A percentile compares a stretch with the other conserved stretches of the same genome.
These are phyloP conservation scores for Nowickia ferox DNA, from an alignment of 2,888 invertebrate species.

Conservation along the genomic window DNA sequence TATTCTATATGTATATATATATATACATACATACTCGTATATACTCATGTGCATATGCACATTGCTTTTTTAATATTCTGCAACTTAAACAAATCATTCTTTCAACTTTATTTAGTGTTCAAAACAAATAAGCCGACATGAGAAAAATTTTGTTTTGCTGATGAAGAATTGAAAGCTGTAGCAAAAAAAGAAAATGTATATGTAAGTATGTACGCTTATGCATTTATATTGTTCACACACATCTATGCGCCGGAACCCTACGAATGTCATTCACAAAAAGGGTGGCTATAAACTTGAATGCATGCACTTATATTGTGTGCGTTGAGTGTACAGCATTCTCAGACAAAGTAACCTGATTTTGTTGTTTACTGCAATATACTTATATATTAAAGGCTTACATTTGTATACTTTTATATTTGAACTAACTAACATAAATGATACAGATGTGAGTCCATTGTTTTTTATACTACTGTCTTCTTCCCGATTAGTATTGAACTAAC, in stretches of 20 bases:
- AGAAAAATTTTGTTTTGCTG: constrained; percentile 14
- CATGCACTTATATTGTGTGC: neutral
- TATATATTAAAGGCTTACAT: too few relatives aligned
- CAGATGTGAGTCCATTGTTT: too few relatives aligned
- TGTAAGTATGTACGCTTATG: neutral
- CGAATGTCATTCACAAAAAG: constrained; percentile 54
- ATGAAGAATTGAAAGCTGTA: constrained; percentile 12
- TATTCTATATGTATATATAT: too few relatives aligned
- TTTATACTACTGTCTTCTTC: too few relatives aligned
- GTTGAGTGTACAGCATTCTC: constrained; percentile 1
- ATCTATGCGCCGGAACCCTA: constrained; percentile 41
- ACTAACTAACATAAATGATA: too few relatives aligned
- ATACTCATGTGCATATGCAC: too few relatives aligned
- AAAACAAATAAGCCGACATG: neutral
- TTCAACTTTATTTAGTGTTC: neutral
- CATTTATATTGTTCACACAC: neutral
- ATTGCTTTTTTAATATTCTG: too few relatives aligned
- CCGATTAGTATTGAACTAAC: too few relatives aligned
- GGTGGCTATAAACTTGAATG: constrained; percentile 37
- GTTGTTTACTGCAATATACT: neutral
- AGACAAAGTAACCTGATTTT: constrained; percentile 38
- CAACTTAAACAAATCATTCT: neutral
- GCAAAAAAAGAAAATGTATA: neutral
- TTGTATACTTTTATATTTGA: too few relatives aligned
- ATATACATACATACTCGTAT: too few relatives aligned